Percentiles rank a stretch among this genome's conserved stretches.
These are phyloP conservation scores for Leptopilina drosophilae DNA, from an alignment of 2,888 invertebrate species.

Conservation along the genomic window DNA sequence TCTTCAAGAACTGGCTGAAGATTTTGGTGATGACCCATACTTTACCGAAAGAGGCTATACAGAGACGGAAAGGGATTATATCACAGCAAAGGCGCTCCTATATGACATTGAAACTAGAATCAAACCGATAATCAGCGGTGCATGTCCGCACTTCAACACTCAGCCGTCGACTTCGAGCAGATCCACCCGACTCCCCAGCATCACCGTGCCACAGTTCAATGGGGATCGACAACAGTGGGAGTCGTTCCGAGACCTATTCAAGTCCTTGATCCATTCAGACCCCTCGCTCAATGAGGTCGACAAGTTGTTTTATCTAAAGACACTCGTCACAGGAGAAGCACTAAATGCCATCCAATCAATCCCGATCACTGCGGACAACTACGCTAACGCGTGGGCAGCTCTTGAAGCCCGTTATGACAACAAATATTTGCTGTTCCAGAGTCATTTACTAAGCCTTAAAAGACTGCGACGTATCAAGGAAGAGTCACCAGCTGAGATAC, in stretches of 20 bases:
- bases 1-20: not conserved
- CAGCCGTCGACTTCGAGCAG: not conserved
- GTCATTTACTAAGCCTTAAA: not conserved
- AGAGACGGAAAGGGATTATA: not conserved
- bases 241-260: conserved; percentile 32
- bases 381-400: conserved; percentile 1
- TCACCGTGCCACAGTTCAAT: not conserved
- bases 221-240: conserved; percentile 24
- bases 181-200: not conserved
- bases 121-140: not conserved
- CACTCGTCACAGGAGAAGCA: not conserved
- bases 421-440: conserved; percentile 16
- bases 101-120: conserved; percentile 1
- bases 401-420: conserved; percentile 14
- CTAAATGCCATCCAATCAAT: not conserved
- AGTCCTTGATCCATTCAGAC: conserved; percentile 6
- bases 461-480: not conserved
- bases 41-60: not conserved
- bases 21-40: conserved; percentile 5
- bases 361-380: conserved; percentile 23
- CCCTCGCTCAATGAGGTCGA: conserved; percentile 6
- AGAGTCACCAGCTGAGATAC: conserved; percentile 8
- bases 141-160: not conserved
- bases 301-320: conserved; percentile 21
- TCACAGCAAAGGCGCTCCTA: not conserved